Conservation (phyloP, 2,113 vertebrate species). For the Hemicordylus capensis region DNA sequence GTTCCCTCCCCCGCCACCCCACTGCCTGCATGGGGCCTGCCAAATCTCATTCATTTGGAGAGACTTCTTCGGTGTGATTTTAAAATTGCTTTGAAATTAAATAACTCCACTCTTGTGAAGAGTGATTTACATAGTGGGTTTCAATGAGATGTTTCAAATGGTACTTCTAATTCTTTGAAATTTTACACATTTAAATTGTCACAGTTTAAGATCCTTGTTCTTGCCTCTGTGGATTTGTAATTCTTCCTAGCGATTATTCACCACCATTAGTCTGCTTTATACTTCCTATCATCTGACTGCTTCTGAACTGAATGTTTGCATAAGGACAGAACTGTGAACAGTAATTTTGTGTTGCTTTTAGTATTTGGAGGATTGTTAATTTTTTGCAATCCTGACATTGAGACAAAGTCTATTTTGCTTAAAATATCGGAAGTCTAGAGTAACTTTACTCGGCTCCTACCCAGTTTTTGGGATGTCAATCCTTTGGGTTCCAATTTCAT, state of each 20-base stretch:
- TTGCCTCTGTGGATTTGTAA: constrained; percentile 19
- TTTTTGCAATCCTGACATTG: constrained; percentile 7
- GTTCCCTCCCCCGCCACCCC: neutral
- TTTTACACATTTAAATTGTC: constrained; percentile 51
- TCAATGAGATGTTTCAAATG: constrained; percentile 50
- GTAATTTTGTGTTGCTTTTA: neutral
- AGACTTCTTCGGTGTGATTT: constrained; percentile 56
- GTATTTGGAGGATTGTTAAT: neutral
- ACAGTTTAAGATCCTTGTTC: constrained; percentile 14
- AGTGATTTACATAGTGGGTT: constrained; percentile 46
- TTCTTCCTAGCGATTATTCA: constrained; percentile 31
- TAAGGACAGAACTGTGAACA: neutral
- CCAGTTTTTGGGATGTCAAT: too few relatives aligned
- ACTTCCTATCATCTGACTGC: neutral
- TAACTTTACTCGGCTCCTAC: neutral
- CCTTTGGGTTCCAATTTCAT: neutral
- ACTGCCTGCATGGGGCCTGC: constrained; percentile 19
- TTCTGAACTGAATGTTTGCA: neutral
- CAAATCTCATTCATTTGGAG: constrained; percentile 57
- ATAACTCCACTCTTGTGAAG: constrained; percentile 44
- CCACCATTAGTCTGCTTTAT: neutral
- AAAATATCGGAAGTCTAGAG: neutral
- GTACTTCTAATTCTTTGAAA: constrained; percentile 39
- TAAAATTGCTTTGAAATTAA: constrained; percentile 66
- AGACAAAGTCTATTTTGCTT: neutral